phyloP scores from a whole-genome alignment of 2,888 invertebrate species.

The Lasioglossum leucozonium region DNA sequence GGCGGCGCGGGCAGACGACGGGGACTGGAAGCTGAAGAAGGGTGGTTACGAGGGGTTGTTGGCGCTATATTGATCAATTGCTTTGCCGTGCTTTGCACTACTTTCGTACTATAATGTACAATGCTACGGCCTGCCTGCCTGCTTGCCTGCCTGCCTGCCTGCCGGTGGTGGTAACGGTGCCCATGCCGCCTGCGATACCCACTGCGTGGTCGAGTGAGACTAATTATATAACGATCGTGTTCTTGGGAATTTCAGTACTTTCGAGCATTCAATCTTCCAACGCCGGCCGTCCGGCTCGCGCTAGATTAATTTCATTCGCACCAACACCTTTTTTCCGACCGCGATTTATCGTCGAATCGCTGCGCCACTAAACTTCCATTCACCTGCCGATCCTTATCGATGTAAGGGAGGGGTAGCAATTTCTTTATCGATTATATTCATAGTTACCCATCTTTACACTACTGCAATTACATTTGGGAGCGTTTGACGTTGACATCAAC shows the following conservation, averaged over 20 bases:
- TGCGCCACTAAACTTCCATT: background rate
- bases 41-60: slow-evolving; percentile 77
- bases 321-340: slow-evolving; percentile 19
- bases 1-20: slow-evolving; percentile 56
- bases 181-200: slow-evolving; percentile 71
- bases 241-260: slow-evolving; percentile 56
- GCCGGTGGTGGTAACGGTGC: slow-evolving; percentile 58
- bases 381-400: background rate
- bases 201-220: slow-evolving; percentile 77
- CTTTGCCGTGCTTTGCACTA: slow-evolving; percentile 83
- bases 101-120: slow-evolving; percentile 81
- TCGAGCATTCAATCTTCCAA: slow-evolving; percentile 60
- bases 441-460: too few relatives aligned
- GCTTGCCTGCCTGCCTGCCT: background rate
- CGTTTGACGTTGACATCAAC: background rate
- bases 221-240: slow-evolving; percentile 82
- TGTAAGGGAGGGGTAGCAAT: background rate
- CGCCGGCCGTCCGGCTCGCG: slow-evolving; percentile 45
- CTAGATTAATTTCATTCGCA: slow-evolving; percentile 58
- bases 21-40: slow-evolving; percentile 64
- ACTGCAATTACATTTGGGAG: too few relatives aligned
- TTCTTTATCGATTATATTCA: background rate
- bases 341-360: slow-evolving; percentile 27
- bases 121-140: slow-evolving; percentile 49
- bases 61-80: slow-evolving; percentile 85